These are phyloP conservation scores for Theristicus caerulescens DNA, from an alignment of 2,113 vertebrate genomes.

Conservation along the genomic window DNA sequence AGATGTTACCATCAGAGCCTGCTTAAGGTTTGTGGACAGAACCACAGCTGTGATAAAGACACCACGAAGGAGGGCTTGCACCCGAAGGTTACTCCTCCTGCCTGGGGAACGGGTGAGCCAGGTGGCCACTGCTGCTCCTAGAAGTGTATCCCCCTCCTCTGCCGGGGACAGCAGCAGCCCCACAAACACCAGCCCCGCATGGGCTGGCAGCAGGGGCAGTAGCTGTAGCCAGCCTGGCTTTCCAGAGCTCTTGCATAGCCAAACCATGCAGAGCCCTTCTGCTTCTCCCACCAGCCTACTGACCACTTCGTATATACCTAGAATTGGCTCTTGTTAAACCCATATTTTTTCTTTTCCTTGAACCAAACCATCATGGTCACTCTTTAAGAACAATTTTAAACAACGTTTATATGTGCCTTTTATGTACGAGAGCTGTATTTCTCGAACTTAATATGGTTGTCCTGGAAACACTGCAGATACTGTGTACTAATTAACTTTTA, in stretches of 20 bases:
- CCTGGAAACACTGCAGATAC: background rate
- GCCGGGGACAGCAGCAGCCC: background rate
- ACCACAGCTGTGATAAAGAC: background rate
- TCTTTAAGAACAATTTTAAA: background rate
- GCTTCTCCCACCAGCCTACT: background rate
- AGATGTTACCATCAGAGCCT: background rate
- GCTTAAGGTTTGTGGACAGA: background rate
- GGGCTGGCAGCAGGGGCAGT: background rate
- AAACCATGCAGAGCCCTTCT: background rate
- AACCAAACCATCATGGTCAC: background rate
- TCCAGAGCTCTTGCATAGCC: background rate
- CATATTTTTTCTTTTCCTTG: background rate
- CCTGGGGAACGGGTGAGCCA: background rate
- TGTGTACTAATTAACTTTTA: background rate
- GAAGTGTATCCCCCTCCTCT: background rate
- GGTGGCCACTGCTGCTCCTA: background rate
- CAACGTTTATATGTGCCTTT: background rate
- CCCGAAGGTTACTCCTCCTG: background rate
- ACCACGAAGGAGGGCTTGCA: background rate
- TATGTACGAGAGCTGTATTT: background rate
- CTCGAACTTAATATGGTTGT: background rate
- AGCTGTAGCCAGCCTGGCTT: background rate
- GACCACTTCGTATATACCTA: rapidly evolving
- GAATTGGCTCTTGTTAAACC: background rate
- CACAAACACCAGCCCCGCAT: background rate